Percentiles rank a stretch among this genome's conserved stretches.
Conservation (phyloP, 2,888 invertebrate genomes). For the Trilocha varians region DNA sequence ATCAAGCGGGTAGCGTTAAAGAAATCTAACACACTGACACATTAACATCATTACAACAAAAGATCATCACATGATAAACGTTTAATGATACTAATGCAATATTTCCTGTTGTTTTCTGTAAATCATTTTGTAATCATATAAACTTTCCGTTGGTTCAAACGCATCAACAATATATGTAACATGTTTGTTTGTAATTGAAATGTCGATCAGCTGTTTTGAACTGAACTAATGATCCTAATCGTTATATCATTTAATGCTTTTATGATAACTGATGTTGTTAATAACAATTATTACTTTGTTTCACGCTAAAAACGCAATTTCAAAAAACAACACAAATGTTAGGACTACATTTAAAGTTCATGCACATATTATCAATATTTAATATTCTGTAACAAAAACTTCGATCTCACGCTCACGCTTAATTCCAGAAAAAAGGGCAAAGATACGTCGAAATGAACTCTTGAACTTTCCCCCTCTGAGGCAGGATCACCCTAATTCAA, state of each 20-base stretch:
- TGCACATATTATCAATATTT: too few species aligned
- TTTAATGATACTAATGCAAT: neutral
- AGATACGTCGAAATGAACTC: neutral
- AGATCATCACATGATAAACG: neutral
- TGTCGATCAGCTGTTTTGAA: too few species aligned
- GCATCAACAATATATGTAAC: neutral
- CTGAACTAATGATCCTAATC: too few species aligned
- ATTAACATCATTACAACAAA: neutral
- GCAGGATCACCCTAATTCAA: neutral
- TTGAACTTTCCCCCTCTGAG: too few species aligned
- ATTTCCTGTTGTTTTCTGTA: neutral
- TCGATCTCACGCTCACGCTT: too few species aligned
- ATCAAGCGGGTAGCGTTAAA: neutral
- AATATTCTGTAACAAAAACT: too few species aligned
- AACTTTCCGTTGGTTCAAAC: neutral
- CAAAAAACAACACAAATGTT: too few species aligned
- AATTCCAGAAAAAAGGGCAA: neutral
- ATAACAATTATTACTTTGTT: too few species aligned
- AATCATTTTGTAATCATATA: neutral
- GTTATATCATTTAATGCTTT: too few species aligned
- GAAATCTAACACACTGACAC: neutral
- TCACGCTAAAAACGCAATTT: too few species aligned
- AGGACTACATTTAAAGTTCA: too few species aligned
- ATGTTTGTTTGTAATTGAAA: neutral
- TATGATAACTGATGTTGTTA: too few species aligned